Evolutionary conservation across 2,113 vertebrate genomes (phyloP).

Genomic region (Corapipo altera): DNA sequence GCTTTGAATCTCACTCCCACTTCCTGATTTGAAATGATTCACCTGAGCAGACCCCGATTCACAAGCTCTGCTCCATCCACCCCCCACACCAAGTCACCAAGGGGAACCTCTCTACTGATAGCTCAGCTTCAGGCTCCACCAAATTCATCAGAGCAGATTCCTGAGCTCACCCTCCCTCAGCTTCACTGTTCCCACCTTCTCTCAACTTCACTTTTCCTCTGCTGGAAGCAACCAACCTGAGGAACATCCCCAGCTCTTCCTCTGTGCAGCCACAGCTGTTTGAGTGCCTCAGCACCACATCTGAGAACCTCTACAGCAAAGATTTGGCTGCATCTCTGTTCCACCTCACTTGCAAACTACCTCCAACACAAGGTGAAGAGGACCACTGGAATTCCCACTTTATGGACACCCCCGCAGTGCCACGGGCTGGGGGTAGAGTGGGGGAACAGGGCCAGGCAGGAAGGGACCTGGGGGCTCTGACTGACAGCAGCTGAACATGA

Average conservation of each 20-base stretch:
- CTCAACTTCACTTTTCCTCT: not conserved
- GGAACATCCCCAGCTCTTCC: not conserved
- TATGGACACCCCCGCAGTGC: not conserved
- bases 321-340: not conserved
- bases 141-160: not conserved
- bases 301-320: not conserved
- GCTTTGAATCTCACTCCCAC: not conserved
- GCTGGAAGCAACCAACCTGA: not conserved
- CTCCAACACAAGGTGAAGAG: not conserved
- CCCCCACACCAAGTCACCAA: rapidly evolving
- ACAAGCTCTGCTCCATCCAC: not conserved
- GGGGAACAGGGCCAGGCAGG: too few relatives aligned
- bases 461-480: too few relatives aligned
- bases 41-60: not conserved
- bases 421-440: too few relatives aligned
- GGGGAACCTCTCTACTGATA: not conserved
- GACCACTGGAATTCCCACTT: not conserved
- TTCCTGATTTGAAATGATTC: not conserved
- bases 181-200: not conserved
- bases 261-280: not conserved
- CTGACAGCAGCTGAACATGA: too few relatives aligned
- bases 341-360: not conserved
- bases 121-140: not conserved
- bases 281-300: not conserved
- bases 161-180: not conserved